Evolutionary conservation across 1,140 invertebrate species (phyloP), one percentile per base, ranked within the genome.

Genomic region (Eupeodes corollae): DNA sequence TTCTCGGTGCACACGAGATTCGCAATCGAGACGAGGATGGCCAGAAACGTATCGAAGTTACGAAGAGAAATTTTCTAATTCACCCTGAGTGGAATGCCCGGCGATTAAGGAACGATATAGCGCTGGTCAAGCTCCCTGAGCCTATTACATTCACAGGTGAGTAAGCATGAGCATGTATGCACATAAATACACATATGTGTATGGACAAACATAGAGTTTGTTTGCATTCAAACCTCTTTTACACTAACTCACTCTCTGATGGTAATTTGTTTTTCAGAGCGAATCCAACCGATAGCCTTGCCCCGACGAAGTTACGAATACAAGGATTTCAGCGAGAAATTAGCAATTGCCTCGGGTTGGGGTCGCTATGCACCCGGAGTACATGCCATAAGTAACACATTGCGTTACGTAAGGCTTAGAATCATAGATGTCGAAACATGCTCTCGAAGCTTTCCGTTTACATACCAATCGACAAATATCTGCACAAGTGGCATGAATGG

Each of bases 341-440:
- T 56, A 26, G 69, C 63, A 18, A 63, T 64, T 13, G 70, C 71
- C 14, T 73, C 70, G 18, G 74, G 74, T 19, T 76, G 74, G 73
- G 73, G 73, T 14, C 63, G 65, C 18, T 56, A 57, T 48, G 60
- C 69, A 8, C 72, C 74, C 40, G 56, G 69, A 37, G 65, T 63
- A 10, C 57, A 62, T 47, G 58, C 61, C 5, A 66, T 65, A n/a
- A 67, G 62, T 48, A 66, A 58, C 44, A 57, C 63, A 11, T 44
- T 67, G 44, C 61, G 63, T 14, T 67, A 61, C 19, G 73, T 75
- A 1, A 71, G 75, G 39, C 73, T 77, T 56, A 73, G 74, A 5
- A 69, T 77, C 2, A 70, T 77, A 0, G 69, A 74, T 52, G 72
- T 72, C 21, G 60, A 70, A 43, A 75, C 73, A 0, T 77, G 75